phyloP scores from a whole-genome alignment of 2,797 vertebrate genomes.

The Tokudaia muenninki region DNA sequence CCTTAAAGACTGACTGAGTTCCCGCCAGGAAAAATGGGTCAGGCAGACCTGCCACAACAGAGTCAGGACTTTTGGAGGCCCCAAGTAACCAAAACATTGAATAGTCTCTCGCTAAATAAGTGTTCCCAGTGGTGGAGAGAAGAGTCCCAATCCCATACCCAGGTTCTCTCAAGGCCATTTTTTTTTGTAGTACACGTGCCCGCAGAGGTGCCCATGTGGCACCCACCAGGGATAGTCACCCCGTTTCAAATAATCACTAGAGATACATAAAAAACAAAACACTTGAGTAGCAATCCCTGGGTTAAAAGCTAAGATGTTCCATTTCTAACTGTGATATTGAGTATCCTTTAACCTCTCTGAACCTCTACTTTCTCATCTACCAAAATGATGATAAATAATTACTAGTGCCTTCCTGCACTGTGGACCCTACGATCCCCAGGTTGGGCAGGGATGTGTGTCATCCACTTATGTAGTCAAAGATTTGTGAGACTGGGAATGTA shows the following conservation, averaged over 20 bases:
- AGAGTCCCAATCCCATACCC: background rate
- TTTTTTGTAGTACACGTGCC: background rate
- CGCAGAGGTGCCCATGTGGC: background rate
- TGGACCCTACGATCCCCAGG: background rate
- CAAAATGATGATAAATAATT: background rate
- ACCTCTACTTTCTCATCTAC: background rate
- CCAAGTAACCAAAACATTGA: background rate
- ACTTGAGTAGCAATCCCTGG: background rate
- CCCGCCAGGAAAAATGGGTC: background rate
- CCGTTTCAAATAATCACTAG: slow-evolving; percentile 29
- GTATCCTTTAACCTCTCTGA: background rate
- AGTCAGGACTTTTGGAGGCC: background rate
- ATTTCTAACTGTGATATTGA: background rate
- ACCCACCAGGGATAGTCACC: background rate
- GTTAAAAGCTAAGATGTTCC: slow-evolving; percentile 21
- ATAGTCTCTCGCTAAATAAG: background rate
- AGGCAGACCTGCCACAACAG: background rate
- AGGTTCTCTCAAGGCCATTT: background rate
- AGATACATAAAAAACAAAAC: background rate
- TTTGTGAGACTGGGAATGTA: background rate
- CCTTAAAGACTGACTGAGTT: background rate
- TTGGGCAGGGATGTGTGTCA: background rate
- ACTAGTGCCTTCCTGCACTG: background rate
- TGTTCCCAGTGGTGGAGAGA: background rate
- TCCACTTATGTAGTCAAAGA: background rate